These are phyloP conservation scores for Zoanthus gigantus DNA, from an alignment of 92 coral and sea anemone species.

Conservation along the genomic window DNA sequence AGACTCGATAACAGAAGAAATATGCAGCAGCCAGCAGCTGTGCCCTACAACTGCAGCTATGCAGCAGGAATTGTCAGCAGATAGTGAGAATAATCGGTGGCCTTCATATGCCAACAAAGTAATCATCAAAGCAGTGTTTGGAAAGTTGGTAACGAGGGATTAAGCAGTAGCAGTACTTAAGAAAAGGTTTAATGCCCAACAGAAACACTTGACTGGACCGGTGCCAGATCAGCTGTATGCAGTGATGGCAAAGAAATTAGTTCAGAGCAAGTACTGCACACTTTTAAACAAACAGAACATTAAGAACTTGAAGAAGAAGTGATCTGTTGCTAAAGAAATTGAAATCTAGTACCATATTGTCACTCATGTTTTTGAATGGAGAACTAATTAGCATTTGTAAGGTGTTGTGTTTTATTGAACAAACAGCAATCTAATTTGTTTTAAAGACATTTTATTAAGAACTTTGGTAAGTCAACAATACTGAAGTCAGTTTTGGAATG, in stretches of 20 bases:
- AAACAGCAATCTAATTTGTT: slow-evolving; percentile 19
- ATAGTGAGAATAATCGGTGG: slow-evolving; percentile 5
- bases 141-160: slow-evolving; percentile 23
- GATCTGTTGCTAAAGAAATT: slow-evolving; percentile 30
- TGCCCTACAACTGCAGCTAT: not conserved
- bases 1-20: slow-evolving; percentile 9
- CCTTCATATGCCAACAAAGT: slow-evolving; percentile 15
- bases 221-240: slow-evolving; percentile 12
- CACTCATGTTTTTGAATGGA: not conserved
- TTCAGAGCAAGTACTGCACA: slow-evolving; percentile 18
- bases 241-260: slow-evolving; percentile 31
- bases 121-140: slow-evolving; percentile 34
- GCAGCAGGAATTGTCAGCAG: slow-evolving; percentile 21
- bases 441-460: slow-evolving; percentile 15
- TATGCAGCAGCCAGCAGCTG: not conserved
- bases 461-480: slow-evolving; percentile 35
- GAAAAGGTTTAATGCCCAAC: slow-evolving; percentile 8
- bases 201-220: slow-evolving; percentile 25
- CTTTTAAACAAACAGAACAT: slow-evolving; percentile 31
- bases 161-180: slow-evolving; percentile 17
- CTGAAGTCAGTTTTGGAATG: slow-evolving; percentile 33
- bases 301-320: slow-evolving; percentile 8
- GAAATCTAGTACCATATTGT: slow-evolving; percentile 26
- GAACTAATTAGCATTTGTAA: slow-evolving; percentile 11
- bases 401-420: slow-evolving; percentile 28